Conservation (phyloP, 2,888 invertebrate genomes). For the Rhamphomyia laevipes region DNA sequence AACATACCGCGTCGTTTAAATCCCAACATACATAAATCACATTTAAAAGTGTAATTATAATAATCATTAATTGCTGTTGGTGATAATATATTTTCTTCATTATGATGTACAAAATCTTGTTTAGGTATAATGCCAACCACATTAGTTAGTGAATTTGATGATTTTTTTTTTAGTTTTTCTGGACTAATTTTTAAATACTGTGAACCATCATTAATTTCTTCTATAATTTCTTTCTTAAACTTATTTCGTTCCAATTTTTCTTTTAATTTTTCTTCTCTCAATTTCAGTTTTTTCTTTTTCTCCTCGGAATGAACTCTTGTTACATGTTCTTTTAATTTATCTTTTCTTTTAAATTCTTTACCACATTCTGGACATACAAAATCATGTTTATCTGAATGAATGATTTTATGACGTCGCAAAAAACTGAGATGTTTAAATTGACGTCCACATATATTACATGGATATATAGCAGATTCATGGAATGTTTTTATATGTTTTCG, state of each 20-base stretch:
- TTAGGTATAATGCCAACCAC: neutral
- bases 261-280: conserved; percentile 31
- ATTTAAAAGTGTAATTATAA: conserved; percentile 27
- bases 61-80: no score
- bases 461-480: conserved; percentile 55
- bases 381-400: conserved; percentile 51
- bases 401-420: conserved; percentile 49
- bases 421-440: conserved; percentile 60
- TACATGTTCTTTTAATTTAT: conserved; percentile 17
- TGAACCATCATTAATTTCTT: neutral
- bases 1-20: conserved; percentile 77
- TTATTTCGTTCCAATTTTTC: neutral
- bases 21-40: conserved; percentile 57
- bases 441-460: conserved; percentile 56
- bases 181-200: conserved; percentile 5
- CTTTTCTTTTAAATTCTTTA: conserved; percentile 58
- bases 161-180: conserved; percentile 18
- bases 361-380: conserved; percentile 67
- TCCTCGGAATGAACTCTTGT: conserved; percentile 14
- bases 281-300: conserved; percentile 42
- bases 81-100: conserved; percentile 4
- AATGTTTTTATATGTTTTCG: conserved; percentile 63
- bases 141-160: neutral
- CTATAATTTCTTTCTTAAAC: neutral
- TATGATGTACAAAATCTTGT: conserved; percentile 2